Conservation (phyloP, 2,113 vertebrate genomes). For the Salvelinus namaycush region DNA sequence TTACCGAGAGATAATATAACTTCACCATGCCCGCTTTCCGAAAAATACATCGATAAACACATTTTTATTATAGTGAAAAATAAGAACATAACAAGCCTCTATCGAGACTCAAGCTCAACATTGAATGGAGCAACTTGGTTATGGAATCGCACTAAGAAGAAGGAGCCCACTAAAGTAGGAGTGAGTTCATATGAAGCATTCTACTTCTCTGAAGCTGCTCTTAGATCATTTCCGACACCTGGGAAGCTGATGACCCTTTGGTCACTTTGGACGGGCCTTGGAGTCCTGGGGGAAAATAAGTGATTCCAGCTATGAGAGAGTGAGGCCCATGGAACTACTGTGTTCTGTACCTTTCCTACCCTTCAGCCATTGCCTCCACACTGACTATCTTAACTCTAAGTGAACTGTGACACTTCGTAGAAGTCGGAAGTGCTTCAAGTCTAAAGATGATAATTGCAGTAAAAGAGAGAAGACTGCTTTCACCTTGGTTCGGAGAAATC, state of each 20-base stretch:
- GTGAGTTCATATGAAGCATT: background rate
- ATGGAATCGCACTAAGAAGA: too few relatives aligned
- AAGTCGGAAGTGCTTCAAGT: conserved; percentile 20
- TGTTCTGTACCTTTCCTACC: conserved; percentile 9
- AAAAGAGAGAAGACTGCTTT: conserved; percentile 25
- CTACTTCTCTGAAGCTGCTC: background rate
- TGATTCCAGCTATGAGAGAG: conserved; percentile 42
- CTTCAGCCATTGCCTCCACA: conserved; percentile 28
- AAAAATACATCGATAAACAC: background rate
- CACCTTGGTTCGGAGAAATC: conserved; percentile 43
- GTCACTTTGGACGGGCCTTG: conserved; percentile 38
- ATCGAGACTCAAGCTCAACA: background rate
- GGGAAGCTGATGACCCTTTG: conserved; percentile 55
- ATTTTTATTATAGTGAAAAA: too few relatives aligned
- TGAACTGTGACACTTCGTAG: conserved; percentile 36
- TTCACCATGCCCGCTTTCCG: background rate
- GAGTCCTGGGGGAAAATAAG: conserved; percentile 37
- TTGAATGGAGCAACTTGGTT: too few relatives aligned
- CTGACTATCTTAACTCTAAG: conserved; percentile 34
- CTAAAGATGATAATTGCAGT: background rate
- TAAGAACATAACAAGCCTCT: too few relatives aligned
- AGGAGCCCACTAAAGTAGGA: too few relatives aligned
- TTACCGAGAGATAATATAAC: conserved; percentile 57
- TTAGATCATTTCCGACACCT: conserved; percentile 36
- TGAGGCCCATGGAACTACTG: conserved; percentile 35